Evolutionary conservation across 2,888 invertebrate species (phyloP).

Genomic region (Chaitophorus viminalis): DNA sequence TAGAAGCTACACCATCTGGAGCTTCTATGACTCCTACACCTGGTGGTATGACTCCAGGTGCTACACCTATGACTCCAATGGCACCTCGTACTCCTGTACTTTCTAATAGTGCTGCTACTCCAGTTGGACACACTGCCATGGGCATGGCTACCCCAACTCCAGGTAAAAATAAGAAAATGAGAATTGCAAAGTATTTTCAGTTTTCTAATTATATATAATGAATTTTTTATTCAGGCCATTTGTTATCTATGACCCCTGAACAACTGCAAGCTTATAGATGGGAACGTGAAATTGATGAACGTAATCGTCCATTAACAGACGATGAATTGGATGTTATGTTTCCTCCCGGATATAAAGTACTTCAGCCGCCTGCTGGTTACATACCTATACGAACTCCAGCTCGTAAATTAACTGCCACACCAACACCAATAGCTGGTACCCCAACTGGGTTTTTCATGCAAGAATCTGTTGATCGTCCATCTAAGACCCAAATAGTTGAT

Average conservation of each 20-base stretch:
- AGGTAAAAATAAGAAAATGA: slow-evolving; percentile 67
- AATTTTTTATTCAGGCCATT: slow-evolving; percentile 72
- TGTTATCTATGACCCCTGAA: slow-evolving; percentile 99
- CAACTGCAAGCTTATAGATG: slow-evolving; percentile 97
- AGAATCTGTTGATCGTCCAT: slow-evolving; percentile 86
- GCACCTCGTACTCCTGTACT: slow-evolving; percentile 66
- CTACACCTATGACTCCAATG: slow-evolving; percentile 64
- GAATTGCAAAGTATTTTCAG: neutral
- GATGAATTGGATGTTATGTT: slow-evolving; percentile 98
- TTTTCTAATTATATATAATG: neutral
- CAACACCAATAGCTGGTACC: slow-evolving; percentile 93
- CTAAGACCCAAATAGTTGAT: slow-evolving; percentile 83
- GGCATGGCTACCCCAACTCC: slow-evolving; percentile 98
- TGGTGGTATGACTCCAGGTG: slow-evolving; percentile 72
- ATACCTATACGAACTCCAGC: slow-evolving; percentile 97
- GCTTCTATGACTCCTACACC: slow-evolving; percentile 67
- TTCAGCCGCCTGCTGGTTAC: slow-evolving; percentile 94
- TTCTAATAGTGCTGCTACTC: slow-evolving; percentile 74
- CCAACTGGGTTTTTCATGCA: slow-evolving; percentile 96
- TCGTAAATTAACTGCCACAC: slow-evolving; percentile 96
- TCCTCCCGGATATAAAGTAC: slow-evolving; percentile 96
- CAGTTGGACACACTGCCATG: slow-evolving; percentile 95
- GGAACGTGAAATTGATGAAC: slow-evolving; percentile 98
- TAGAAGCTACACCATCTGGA: slow-evolving; percentile 64
- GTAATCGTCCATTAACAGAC: slow-evolving; percentile 94